Conservation (phyloP, 2,888 invertebrate genomes). For the Drosophila quinaria region DNA sequence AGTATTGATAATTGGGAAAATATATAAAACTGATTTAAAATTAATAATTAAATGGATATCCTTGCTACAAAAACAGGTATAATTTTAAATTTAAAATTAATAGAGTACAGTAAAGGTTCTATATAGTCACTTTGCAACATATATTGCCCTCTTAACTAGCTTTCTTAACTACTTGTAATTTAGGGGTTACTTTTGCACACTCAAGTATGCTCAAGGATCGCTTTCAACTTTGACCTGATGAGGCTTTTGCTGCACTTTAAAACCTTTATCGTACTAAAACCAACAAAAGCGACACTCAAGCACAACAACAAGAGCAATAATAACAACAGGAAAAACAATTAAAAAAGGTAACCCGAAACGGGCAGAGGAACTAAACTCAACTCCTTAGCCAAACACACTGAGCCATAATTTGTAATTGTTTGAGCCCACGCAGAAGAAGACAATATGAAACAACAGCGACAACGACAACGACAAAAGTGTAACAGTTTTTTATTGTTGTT, state of each 20-base stretch:
- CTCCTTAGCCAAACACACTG: slow-evolving; percentile 38
- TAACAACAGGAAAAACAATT: slow-evolving; percentile 60
- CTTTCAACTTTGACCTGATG: slow-evolving; percentile 59
- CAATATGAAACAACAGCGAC: slow-evolving; percentile 51
- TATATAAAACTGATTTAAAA: background rate
- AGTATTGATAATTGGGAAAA: background rate
- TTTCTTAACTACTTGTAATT: slow-evolving; percentile 4
- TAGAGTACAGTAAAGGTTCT: background rate
- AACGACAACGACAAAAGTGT: slow-evolving; percentile 49
- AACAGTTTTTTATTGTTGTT: slow-evolving; percentile 59
- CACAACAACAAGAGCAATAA: slow-evolving; percentile 27
- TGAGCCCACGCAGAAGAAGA: slow-evolving; percentile 74
- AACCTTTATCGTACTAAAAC: slow-evolving; percentile 47
- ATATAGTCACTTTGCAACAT: background rate
- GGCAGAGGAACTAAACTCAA: slow-evolving; percentile 18
- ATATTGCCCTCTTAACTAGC: background rate
- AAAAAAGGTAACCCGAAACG: slow-evolving; percentile 67
- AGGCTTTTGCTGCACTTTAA: slow-evolving; percentile 39
- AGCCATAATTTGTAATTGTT: slow-evolving; percentile 79
- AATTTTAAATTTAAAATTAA: background rate
- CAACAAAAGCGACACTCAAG: slow-evolving; percentile 58
- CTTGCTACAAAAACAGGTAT: too few relatives aligned
- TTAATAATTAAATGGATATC: background rate
- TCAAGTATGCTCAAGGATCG: slow-evolving; percentile 23
- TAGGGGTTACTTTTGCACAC: slow-evolving; percentile 4